phyloP scores from a whole-genome alignment of 2,888 invertebrate genomes.

The Mythimna vitellina region DNA sequence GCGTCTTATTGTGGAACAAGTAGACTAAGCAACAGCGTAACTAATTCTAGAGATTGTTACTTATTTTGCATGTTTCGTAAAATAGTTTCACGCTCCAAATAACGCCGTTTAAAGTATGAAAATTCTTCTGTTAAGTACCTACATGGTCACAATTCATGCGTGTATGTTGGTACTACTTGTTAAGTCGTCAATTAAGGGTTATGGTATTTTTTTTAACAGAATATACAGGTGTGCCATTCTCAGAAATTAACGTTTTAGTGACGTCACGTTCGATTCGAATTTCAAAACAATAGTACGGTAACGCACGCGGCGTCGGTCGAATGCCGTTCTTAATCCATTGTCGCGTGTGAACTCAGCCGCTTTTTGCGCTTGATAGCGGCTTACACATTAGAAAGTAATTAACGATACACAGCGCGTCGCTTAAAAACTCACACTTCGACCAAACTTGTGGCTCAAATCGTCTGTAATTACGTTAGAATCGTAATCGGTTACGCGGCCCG shows the following conservation, averaged over 20 bases:
- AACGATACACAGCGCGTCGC: constrained; percentile 75
- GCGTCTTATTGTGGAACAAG: constrained; percentile 84
- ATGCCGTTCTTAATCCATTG: constrained; percentile 79
- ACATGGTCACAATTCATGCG: constrained; percentile 48
- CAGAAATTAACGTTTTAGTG: constrained; percentile 81
- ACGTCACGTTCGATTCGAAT: constrained; percentile 82
- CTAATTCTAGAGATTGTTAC: constrained; percentile 90
- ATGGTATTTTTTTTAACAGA: constrained; percentile 25
- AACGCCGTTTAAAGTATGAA: constrained; percentile 84
- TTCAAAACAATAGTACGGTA: constrained; percentile 86
- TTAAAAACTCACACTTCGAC: constrained; percentile 74
- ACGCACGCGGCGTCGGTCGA: constrained; percentile 74
- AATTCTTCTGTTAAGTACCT: constrained; percentile 73
- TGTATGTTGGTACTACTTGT: constrained; percentile 45
- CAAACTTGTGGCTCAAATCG: constrained; percentile 73
- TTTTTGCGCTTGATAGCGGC: constrained; percentile 79
- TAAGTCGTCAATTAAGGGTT: constrained; percentile 8
- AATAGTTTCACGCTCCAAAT: constrained; percentile 90
- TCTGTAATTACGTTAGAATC: constrained; percentile 79
- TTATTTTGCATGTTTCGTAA: constrained; percentile 91
- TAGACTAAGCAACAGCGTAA: constrained; percentile 88
- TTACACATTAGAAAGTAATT: constrained; percentile 86
- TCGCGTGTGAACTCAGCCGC: constrained; percentile 81
- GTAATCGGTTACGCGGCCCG: constrained; percentile 81
- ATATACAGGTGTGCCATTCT: constrained; percentile 71